Percentiles rank a stretch among this genome's conserved stretches.
Conservation (phyloP, 2,888 invertebrate genomes). For the Gymnocheta viridis region DNA sequence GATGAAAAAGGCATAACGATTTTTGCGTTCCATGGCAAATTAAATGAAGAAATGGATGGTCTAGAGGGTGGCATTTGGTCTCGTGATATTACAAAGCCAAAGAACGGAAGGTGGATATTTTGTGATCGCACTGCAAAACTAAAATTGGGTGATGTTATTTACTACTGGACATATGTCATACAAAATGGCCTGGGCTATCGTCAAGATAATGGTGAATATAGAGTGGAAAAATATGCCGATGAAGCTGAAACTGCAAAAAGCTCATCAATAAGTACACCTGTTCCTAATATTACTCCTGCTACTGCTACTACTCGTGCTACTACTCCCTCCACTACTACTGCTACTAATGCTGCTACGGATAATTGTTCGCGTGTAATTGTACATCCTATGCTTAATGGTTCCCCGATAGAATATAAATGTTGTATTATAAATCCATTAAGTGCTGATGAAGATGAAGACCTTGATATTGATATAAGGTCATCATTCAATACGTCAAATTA, state of each 20-base stretch:
- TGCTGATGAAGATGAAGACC: too few species aligned
- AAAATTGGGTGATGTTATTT: slow-evolving; percentile 86
- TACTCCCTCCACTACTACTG: not conserved
- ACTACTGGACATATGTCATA: slow-evolving; percentile 90
- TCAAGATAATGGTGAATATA: slow-evolving; percentile 80
- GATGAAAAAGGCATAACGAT: slow-evolving; percentile 86
- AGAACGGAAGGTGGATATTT: slow-evolving; percentile 87
- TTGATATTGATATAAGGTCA: too few species aligned
- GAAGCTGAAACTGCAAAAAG: not conserved
- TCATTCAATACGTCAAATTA: too few species aligned
- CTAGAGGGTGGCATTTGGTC: slow-evolving; percentile 87
- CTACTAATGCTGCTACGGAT: too few species aligned
- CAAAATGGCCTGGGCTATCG: slow-evolving; percentile 87
- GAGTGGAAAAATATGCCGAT: slow-evolving; percentile 71
- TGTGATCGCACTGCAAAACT: slow-evolving; percentile 84
- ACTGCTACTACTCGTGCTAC: not conserved
- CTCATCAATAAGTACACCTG: too few species aligned
- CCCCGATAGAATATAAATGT: too few species aligned
- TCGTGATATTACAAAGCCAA: slow-evolving; percentile 85
- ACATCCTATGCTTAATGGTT: too few species aligned
- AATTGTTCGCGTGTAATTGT: too few species aligned
- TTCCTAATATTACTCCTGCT: too few species aligned
- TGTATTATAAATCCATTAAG: too few species aligned
- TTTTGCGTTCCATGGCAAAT: slow-evolving; percentile 89
- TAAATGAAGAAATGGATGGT: slow-evolving; percentile 88